phyloP scores from a whole-genome alignment of 2,888 invertebrate genomes.

The Hirtodrosophila confusa region DNA sequence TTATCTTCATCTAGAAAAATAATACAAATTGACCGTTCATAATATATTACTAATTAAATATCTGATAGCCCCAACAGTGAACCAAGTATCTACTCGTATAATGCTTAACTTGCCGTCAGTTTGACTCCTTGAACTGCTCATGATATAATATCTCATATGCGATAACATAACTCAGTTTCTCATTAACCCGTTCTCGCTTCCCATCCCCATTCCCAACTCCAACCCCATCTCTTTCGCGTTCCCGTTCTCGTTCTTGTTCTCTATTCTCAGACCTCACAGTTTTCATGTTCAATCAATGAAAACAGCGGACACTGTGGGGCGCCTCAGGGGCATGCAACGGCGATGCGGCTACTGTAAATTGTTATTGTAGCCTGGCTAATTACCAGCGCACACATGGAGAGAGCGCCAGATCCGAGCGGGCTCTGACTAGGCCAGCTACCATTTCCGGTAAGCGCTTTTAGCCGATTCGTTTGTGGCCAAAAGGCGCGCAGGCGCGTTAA shows the following conservation, averaged over 20 bases:
- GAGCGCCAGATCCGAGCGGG: neutral
- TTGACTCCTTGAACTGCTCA: too few relatives aligned
- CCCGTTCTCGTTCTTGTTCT: neutral
- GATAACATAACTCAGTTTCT: too few relatives aligned
- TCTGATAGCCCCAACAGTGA: too few relatives aligned
- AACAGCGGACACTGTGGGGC: constrained; percentile 38
- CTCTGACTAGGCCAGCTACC: constrained; percentile 5
- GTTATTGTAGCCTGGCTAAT: constrained; percentile 55
- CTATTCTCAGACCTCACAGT: constrained; percentile 3
- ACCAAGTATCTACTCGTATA: too few relatives aligned
- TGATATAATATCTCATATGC: too few relatives aligned
- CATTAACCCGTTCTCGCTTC: neutral
- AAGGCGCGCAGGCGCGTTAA: constrained; percentile 64
- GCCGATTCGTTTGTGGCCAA: constrained; percentile 1
- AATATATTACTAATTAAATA: too few relatives aligned
- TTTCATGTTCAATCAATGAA: constrained; percentile 45
- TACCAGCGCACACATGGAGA: constrained; percentile 30
- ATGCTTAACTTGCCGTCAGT: too few relatives aligned
- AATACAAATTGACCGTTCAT: too few relatives aligned
- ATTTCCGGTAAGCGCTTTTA: constrained; percentile 61
- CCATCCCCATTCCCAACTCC: neutral
- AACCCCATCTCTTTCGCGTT: constrained; percentile 4
- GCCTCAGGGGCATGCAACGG: constrained; percentile 30
- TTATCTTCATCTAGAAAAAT: too few relatives aligned
- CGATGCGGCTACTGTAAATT: constrained; percentile 57